Percentiles rank a stretch among this genome's conserved stretches.
phyloP scores from a whole-genome alignment of 2,888 invertebrate species.

The Tineola bisselliella region DNA sequence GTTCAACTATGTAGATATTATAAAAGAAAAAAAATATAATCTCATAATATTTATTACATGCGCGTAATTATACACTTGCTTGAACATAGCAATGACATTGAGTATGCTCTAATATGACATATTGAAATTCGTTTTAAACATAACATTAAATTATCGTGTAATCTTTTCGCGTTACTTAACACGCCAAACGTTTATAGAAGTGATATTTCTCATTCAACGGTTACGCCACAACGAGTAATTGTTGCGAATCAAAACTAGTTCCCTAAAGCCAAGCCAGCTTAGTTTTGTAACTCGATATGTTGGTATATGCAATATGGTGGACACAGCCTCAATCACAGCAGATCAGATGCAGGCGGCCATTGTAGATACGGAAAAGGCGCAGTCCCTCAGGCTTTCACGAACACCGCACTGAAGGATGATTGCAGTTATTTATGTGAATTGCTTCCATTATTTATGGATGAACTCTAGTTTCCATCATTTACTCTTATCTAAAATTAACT shows the following conservation, averaged over 20 bases:
- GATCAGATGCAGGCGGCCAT: not conserved
- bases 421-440: constrained; percentile 26
- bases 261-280: not conserved
- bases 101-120: not conserved
- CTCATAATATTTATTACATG: too few relatives aligned
- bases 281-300: not conserved
- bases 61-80: not conserved
- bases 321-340: not conserved
- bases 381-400: constrained; percentile 11
- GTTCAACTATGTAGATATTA: too few relatives aligned
- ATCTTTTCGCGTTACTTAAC: not conserved
- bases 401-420: constrained; percentile 22
- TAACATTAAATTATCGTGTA: not conserved
- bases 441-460: constrained; percentile 8
- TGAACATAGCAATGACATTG: not conserved
- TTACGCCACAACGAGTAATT: not conserved
- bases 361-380: constrained; percentile 3
- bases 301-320: not conserved
- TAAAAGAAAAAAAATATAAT: too few relatives aligned
- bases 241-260: not conserved
- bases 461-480: not conserved
- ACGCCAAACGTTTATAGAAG: not conserved
- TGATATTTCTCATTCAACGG: not conserved
- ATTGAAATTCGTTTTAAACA: not conserved
- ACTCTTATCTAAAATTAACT: too few relatives aligned